These are phyloP conservation scores for Baronia brevicornis DNA, from an alignment of 2,888 invertebrate genomes.

Conservation along the genomic window DNA sequence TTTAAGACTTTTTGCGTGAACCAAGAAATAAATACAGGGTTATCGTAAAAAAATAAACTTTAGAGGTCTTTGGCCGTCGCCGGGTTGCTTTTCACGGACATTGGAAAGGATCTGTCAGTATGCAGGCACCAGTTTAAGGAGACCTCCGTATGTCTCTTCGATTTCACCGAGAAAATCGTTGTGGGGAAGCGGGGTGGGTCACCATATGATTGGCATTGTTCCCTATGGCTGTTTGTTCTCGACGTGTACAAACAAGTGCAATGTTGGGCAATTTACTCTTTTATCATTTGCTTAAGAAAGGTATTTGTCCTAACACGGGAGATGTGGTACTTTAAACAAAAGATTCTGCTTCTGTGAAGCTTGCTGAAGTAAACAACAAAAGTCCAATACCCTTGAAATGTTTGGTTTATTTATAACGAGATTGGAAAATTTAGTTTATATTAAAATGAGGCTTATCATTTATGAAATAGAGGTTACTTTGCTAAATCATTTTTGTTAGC, in stretches of 20 bases:
- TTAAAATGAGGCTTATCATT: too few relatives aligned
- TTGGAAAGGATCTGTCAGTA: conserved; percentile 19
- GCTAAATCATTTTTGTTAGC: too few relatives aligned
- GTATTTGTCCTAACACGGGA: conserved; percentile 4
- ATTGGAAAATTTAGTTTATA: too few relatives aligned
- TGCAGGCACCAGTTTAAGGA: conserved; percentile 11
- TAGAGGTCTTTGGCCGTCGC: conserved; percentile 32
- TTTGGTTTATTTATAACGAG: too few relatives aligned
- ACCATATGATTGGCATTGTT: conserved; percentile 7
- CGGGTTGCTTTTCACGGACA: conserved; percentile 24
- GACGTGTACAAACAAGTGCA: conserved; percentile 6
- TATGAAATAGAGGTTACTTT: too few relatives aligned
- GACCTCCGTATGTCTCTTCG: conserved; percentile 8
- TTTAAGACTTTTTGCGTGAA: conserved; percentile 18
- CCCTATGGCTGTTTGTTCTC: conserved; percentile 8
- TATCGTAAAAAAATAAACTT: conserved; percentile 25
- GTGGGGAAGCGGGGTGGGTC: conserved; percentile 7
- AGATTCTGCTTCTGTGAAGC: too few relatives aligned
- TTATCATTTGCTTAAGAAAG: conserved; percentile 10
- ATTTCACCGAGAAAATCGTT: not conserved
- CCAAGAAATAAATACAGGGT: conserved; percentile 22
- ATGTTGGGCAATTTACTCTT: conserved; percentile 8
- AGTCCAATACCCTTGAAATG: too few relatives aligned
- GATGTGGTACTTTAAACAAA: too few relatives aligned
- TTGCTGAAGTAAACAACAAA: too few relatives aligned